Base-by-base conservation (phyloP, 1,140 invertebrate species). In the Aphis craccivora region DNA sequence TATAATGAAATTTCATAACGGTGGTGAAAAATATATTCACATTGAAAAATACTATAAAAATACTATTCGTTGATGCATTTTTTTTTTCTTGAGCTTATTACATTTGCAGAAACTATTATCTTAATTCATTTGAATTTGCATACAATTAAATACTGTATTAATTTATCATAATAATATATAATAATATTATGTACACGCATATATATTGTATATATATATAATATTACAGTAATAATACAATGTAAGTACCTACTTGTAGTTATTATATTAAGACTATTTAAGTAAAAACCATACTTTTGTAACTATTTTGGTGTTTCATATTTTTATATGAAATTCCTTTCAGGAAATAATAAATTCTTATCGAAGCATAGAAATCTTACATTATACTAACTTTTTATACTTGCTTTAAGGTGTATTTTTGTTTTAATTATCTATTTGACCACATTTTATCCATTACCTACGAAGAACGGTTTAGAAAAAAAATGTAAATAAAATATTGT, bases 21-120 rank as follows among this genome's bases (percentile, higher is more conserved):
- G 40, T 30, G 25, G 84, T 86, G 43, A n/a, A 86, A 86, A 86
- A 86, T 86, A 45, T 18, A 76, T 76, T 76, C 60, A 18, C 60
- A n/a, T 76, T n/a, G 30, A n/a, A 76, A 76, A 76, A n/a, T n/a
- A n/a, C 60, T n/a, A 67, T 67, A n/a, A 67, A 67, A 67, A 67
- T 4, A 76, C 60, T 67, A 67, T 6, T 67, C 25, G 60, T n/a
- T 67, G n/a, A n/a, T 76, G 60, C 60, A 14, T 76, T 76, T 60
- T 30, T 45, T 45, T 45, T 67, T 67, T 67, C 20, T 76, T 18
- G 5, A 76, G 30, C 60, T 76, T 14, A 76, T n/a, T 76, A 30
- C 30, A 30, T 30, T 30, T 14, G 30, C 11, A 67, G 30, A n/a
- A 76, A 76, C n/a, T 76, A 76, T 76, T 76, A 76, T n/a, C n/a